A percentile compares a stretch with the other conserved stretches of the same genome.
Conservation (phyloP, 1,140 invertebrate species). For the Colletes latitarsis region DNA sequence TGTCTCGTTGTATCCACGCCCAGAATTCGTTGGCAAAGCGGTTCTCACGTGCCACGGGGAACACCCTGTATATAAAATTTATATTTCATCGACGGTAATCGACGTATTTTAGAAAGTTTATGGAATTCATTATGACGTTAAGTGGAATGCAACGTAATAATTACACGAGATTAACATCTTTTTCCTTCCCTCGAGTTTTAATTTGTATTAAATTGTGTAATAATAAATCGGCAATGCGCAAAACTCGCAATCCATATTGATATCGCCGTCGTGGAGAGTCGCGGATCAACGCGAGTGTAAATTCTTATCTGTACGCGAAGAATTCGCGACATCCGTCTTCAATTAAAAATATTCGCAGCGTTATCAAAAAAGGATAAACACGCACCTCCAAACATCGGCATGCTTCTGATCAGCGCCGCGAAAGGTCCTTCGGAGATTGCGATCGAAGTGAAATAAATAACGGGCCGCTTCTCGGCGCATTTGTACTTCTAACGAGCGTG, state of each 20-base stretch:
- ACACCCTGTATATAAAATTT: too few species aligned
- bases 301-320: neutral
- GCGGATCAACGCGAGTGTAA: neutral
- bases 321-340: neutral
- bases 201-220: too few species aligned
- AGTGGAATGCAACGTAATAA: too few species aligned
- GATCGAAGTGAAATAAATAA: conserved; percentile 36
- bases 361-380: conserved; percentile 3
- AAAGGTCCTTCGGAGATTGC: conserved; percentile 16
- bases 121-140: too few species aligned
- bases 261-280: neutral
- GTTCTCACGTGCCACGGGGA: too few species aligned
- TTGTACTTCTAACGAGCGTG: conserved; percentile 41
- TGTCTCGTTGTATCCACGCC: too few species aligned
- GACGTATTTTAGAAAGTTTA: too few species aligned
- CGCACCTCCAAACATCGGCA: neutral
- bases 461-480: conserved; percentile 12
- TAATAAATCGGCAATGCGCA: neutral
- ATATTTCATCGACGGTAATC: too few species aligned
- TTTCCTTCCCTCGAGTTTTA: too few species aligned
- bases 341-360: neutral
- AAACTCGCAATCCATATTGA: neutral
- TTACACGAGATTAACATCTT: too few species aligned
- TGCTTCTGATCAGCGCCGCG: conserved; percentile 9
- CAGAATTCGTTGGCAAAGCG: too few species aligned